These are phyloP conservation scores for Emberiza fucata DNA, from an alignment of 2,113 vertebrate genomes.

Conservation along the genomic window DNA sequence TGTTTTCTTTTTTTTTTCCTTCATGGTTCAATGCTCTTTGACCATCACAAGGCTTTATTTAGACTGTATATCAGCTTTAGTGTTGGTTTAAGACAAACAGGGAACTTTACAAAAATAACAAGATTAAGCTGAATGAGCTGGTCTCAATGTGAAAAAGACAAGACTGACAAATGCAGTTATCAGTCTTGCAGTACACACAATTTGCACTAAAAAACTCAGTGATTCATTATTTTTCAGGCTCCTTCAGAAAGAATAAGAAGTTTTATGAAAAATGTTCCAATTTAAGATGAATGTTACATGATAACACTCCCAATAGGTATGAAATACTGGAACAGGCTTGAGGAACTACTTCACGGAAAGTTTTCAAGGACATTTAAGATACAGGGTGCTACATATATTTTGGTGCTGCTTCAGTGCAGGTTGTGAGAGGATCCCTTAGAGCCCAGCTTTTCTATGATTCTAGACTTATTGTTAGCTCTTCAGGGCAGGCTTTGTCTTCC, in stretches of 20 bases:
- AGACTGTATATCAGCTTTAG: not conserved
- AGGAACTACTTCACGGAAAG: not conserved
- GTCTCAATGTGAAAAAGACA: not conserved
- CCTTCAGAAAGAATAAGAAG: not conserved
- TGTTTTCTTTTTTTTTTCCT: not conserved
- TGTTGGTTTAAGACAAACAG: not conserved
- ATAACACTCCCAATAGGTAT: not conserved
- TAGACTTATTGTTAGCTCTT: not conserved
- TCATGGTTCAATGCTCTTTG: not conserved
- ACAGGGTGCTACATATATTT: not conserved
- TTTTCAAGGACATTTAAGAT: not conserved
- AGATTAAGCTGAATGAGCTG: not conserved
- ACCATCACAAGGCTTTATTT: not conserved
- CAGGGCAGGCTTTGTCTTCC: not conserved
- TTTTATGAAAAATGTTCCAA: not conserved
- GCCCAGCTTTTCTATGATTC: not conserved
- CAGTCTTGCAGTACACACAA: not conserved
- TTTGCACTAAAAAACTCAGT: not conserved
- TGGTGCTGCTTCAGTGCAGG: not conserved
- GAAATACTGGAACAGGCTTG: not conserved
- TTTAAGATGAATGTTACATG: not conserved
- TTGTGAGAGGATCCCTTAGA: not conserved
- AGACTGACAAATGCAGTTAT: not conserved
- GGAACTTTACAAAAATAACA: not conserved
- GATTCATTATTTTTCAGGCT: not conserved